Evolutionary conservation across 2,888 invertebrate genomes (phyloP), one percentile per base, ranked within the genome.

Genomic region (Julus scandinavius): DNA sequence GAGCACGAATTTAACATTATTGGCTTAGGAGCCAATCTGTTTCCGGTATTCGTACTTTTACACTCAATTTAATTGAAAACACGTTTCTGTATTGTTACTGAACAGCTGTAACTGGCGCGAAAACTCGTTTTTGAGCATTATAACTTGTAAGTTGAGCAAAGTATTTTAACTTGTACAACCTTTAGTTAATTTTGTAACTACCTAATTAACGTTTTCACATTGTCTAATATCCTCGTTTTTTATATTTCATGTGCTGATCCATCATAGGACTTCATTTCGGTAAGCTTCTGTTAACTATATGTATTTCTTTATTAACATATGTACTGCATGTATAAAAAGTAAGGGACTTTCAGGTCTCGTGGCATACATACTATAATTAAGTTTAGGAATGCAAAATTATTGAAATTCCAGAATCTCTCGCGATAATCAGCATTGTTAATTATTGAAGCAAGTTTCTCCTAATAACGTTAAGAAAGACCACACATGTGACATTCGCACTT

Each of bases 211-310:
- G 20, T 20, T 63, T n/a, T 63, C 6, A n/a, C 4, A n/a, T 7
- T 63, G 41, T 45, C 40, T 85, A n/a, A 41, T 85, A 41, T 4
- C 1, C 15, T n/a, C 40, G n/a, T 72, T 83, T 83, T 38, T 85
- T 85, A 3, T n/a, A 17, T 85, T 85, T 85, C 40, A 85, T 85
- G 85, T 85, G 40, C 45, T 40, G 85, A n/a, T 45, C 41, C 17
- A 85, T 85, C 9, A n/a, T 29, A 85, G 85, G 85, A 85, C 85
- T 41, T 85, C 45, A 85, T 29, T 17, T 85, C 85, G 85, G 85
- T 85, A 85, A 38, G 85, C 38, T 85, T 41, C 63, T n/a, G 17
- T 63, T 20, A n/a, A 63, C 63, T 7, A 45, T 45, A 5, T 7
- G 0, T 45, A 45, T 45, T 45, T 45, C 45, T 63, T 0, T n/a